Base-by-base conservation (phyloP, 2,888 invertebrate species). In the Drosophila emarginata region DNA sequence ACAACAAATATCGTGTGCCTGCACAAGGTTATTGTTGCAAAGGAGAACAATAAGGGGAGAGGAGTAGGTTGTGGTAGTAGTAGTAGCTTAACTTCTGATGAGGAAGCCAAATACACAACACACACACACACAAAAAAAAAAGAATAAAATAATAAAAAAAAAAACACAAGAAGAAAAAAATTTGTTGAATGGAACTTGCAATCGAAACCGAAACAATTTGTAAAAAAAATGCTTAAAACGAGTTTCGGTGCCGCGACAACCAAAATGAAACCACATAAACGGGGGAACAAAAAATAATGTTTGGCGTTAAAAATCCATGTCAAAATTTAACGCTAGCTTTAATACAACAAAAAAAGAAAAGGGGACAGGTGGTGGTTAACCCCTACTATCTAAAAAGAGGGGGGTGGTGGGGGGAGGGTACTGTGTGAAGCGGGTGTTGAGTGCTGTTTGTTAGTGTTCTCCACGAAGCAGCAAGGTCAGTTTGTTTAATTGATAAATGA, bases 291-390 rank as follows among this genome's bases (percentile, higher is more conserved):
- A 54, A 70, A 59, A 61, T 64, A 76, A 76, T 74, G 70, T 68
- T 84, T 79, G 74, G 78, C 80, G 83, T 72, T 80, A 76, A 87
- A 80, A 76, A 82, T 76, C 76, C 87, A 77, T 88, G 83, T 84
- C 75, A 80, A 78, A 82, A 84, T 88, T 88, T 84, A 88, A 77
- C 87, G 87, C 88, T 72, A 78, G 74, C 68, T 67, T 53, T 63
- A 65, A 70, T 64, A 64, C 64, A 39, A 40, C n/a, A 26, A 26
- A 26, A 4, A 26, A 32, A 32, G 9, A 26, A 23, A 26, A 28
- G 52, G 39, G 54, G 23, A 64, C 61, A 54, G 66, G 51, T 52
- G 21, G 53, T 58, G 15, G 7, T 32, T 32, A 32, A 32, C 32
- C 32, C 32, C 32, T 32, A 32, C 2, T 9, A 32, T 32, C 1